Evolutionary conservation across 2,797 vertebrate genomes (phyloP).

Genomic region (Poliocrania exsul): DNA sequence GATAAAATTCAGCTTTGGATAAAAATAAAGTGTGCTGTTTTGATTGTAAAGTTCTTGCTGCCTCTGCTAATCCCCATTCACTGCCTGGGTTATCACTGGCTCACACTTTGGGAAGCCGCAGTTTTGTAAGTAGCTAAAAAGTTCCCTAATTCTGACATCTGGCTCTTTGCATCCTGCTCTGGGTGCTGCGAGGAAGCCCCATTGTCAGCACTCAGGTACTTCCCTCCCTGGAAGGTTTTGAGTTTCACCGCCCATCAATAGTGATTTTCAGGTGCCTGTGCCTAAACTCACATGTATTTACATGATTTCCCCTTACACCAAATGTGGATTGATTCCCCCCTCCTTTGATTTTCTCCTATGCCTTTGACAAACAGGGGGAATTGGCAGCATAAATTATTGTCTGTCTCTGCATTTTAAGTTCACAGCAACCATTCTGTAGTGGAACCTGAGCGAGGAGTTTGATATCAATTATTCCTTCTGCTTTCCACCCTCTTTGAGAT

Average conservation of each 20-base stretch:
- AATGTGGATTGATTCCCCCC: background rate
- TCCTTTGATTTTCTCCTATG: background rate
- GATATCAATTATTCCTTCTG: background rate
- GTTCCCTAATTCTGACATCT: background rate
- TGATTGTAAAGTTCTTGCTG: background rate
- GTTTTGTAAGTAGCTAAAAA: background rate
- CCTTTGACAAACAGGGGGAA: background rate
- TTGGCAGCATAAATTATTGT: fast-evolving
- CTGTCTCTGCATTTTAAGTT: background rate
- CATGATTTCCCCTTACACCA: background rate
- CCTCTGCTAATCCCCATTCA: background rate
- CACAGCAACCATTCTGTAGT: background rate
- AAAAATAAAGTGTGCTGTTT: fast-evolving
- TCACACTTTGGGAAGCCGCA: background rate
- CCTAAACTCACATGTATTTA: background rate
- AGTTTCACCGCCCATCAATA: background rate
- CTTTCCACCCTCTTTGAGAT: background rate
- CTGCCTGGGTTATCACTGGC: background rate
- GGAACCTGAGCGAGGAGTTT: background rate
- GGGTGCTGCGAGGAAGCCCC: background rate
- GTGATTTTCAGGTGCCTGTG: background rate
- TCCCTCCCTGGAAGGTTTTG: background rate
- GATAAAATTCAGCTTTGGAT: background rate
- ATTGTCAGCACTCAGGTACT: background rate
- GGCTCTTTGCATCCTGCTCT: background rate